Conservation (phyloP, 2,113 vertebrate species). For the Macheiramphus alcinus region DNA sequence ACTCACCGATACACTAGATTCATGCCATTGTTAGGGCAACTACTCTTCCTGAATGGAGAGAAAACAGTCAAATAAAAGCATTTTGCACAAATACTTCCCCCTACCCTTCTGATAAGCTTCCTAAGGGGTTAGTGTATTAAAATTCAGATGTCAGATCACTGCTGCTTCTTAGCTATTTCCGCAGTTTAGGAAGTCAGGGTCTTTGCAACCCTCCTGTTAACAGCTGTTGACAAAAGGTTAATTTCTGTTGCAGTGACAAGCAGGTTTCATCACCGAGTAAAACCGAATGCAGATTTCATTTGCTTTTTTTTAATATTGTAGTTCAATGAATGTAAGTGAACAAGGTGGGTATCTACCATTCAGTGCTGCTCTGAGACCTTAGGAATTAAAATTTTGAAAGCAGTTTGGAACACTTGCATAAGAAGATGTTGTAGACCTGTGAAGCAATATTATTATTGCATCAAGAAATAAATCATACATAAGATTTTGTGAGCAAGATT, state of each 20-base stretch:
- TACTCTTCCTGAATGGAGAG: slow-evolving; percentile 24
- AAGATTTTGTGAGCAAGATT: not conserved
- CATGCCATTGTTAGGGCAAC: slow-evolving; percentile 61
- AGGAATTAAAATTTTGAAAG: not conserved
- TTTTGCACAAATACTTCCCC: slow-evolving; percentile 48
- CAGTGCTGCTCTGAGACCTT: not conserved
- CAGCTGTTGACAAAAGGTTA: slow-evolving; percentile 28
- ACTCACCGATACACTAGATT: slow-evolving; percentile 56
- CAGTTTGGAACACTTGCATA: not conserved
- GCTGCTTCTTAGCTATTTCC: slow-evolving; percentile 5
- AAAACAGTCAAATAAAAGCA: slow-evolving; percentile 42
- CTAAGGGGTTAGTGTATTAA: slow-evolving; percentile 32
- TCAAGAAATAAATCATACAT: not conserved
- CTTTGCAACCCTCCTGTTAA: not conserved
- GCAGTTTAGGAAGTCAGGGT: not conserved
- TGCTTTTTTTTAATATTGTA: not conserved
- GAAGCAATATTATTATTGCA: not conserved
- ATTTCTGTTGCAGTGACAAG: slow-evolving; percentile 12
- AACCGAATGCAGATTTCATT: not conserved
- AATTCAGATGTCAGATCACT: slow-evolving; percentile 42
- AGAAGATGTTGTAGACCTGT: not conserved
- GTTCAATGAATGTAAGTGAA: not conserved
- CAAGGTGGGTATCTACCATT: not conserved
- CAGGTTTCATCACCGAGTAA: not conserved
- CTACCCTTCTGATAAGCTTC: slow-evolving; percentile 1